Conservation (phyloP, 2,797 vertebrate genomes). For the Acipenser oxyrinchus region DNA sequence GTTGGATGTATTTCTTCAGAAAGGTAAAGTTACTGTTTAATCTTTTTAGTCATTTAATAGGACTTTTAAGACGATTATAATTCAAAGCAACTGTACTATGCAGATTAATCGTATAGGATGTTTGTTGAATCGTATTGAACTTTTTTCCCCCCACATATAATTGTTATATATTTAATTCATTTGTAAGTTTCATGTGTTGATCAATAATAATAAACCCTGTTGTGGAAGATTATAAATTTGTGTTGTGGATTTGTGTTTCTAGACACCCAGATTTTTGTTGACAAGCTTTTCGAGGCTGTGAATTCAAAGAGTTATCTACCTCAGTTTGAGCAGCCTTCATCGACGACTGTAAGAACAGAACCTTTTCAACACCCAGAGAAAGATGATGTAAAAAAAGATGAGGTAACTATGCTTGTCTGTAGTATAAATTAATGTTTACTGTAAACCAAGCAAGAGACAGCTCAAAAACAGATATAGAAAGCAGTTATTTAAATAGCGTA, state of each 20-base stretch:
- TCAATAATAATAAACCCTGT: too few species aligned
- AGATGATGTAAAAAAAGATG: conserved; percentile 88
- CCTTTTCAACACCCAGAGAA: conserved; percentile 74
- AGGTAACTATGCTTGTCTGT: conserved; percentile 51
- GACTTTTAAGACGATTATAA: background rate
- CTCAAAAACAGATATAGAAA: too few species aligned
- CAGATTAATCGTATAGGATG: too few species aligned
- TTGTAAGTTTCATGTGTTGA: too few species aligned
- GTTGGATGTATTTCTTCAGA: conserved; percentile 97
- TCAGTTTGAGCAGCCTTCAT: conserved; percentile 68
- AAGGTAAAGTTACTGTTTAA: conserved; percentile 60
- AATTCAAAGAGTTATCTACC: conserved; percentile 92
- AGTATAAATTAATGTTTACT: too few species aligned
- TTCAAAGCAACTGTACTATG: too few species aligned
- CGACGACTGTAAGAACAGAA: conserved; percentile 64
- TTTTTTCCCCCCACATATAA: too few species aligned
- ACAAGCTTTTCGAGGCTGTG: conserved; percentile 94
- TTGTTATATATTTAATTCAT: too few species aligned
- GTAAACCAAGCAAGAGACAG: too few species aligned
- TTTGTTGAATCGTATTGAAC: too few species aligned
- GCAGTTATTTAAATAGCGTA: too few species aligned
- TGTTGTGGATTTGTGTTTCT: conserved; percentile 27
- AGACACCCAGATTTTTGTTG: conserved; percentile 96
- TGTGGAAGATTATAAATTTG: too few species aligned
- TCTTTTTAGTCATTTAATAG: background rate